Percentiles rank a stretch among this genome's conserved stretches.
phyloP scores from a whole-genome alignment of 2,113 vertebrate species.

The Mesoclemmys tuberculata region DNA sequence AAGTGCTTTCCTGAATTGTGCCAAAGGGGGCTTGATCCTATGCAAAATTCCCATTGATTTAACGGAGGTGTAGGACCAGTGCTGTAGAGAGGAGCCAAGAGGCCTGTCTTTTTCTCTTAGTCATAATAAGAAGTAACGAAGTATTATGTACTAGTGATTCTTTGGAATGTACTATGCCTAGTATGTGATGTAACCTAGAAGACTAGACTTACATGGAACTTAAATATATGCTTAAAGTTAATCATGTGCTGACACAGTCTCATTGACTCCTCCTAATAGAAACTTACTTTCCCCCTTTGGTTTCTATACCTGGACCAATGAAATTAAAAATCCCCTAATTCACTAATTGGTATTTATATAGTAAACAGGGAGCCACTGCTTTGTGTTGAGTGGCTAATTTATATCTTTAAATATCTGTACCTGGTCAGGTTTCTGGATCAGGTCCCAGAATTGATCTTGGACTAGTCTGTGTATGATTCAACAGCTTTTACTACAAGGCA shows the following conservation, averaged over 20 bases:
- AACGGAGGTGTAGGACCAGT: not conserved
- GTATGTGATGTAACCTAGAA: not conserved
- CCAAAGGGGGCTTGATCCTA: not conserved
- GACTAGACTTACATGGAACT: not conserved
- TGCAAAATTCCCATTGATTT: not conserved
- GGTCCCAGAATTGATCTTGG: not conserved
- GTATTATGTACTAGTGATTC: not conserved
- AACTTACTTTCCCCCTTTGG: not conserved
- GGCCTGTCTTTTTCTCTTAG: not conserved
- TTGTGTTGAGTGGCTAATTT: not conserved
- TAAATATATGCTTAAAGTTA: not conserved
- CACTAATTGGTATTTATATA: not conserved
- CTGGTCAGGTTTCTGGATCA: not conserved
- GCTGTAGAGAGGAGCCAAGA: not conserved
- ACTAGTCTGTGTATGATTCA: not conserved
- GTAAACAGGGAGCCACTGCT: not conserved
- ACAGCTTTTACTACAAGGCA: not conserved
- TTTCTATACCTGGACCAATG: not conserved
- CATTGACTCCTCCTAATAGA: not conserved
- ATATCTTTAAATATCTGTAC: not conserved
- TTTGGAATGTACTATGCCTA: not conserved
- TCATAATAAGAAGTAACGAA: accelerated
- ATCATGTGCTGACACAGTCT: not conserved
- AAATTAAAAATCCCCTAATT: not conserved
- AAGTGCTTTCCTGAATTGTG: not conserved